Percentiles rank a stretch among this genome's conserved stretches.
Conservation (phyloP, 2,888 invertebrate genomes). For the Sinotaia quadrata region DNA sequence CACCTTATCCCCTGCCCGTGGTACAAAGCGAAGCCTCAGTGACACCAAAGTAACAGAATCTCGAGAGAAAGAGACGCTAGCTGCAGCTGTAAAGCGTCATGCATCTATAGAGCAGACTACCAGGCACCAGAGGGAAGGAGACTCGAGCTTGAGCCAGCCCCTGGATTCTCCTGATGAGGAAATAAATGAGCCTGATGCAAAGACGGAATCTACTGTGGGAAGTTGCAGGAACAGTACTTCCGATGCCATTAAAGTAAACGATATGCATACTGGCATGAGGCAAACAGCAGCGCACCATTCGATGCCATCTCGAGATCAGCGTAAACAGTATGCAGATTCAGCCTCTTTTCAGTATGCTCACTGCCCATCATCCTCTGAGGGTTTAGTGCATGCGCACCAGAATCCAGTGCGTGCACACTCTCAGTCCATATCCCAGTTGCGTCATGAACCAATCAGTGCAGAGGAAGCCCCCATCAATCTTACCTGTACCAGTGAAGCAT, state of each 20-base stretch:
- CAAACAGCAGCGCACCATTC: not conserved
- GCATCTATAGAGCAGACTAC: not conserved
- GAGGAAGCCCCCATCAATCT: slow-evolving; percentile 38
- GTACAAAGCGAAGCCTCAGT: slow-evolving; percentile 13
- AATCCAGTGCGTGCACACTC: slow-evolving; percentile 33
- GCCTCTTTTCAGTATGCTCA: not conserved
- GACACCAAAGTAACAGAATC: slow-evolving; percentile 14
- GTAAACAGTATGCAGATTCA: not conserved
- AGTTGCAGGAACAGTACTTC: not conserved
- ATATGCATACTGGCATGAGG: not conserved
- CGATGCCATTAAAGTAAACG: not conserved
- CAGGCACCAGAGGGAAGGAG: slow-evolving; percentile 6
- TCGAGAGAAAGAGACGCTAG: slow-evolving; percentile 5
- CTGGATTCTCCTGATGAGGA: not conserved
- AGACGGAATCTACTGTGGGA: slow-evolving; percentile 2
- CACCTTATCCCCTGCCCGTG: not conserved
- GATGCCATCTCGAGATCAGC: slow-evolving; percentile 1
- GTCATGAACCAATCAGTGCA: slow-evolving; percentile 15
- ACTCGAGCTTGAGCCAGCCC: not conserved
- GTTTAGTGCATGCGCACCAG: slow-evolving; percentile 14
- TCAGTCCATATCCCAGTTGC: slow-evolving; percentile 30
- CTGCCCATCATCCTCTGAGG: not conserved
- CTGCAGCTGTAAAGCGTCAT: slow-evolving; percentile 6
- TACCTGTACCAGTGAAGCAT: slow-evolving; percentile 27
- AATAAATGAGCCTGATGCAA: not conserved